phyloP scores from a whole-genome alignment of 2,888 invertebrate species.

The Stenolophus ochropezus region DNA sequence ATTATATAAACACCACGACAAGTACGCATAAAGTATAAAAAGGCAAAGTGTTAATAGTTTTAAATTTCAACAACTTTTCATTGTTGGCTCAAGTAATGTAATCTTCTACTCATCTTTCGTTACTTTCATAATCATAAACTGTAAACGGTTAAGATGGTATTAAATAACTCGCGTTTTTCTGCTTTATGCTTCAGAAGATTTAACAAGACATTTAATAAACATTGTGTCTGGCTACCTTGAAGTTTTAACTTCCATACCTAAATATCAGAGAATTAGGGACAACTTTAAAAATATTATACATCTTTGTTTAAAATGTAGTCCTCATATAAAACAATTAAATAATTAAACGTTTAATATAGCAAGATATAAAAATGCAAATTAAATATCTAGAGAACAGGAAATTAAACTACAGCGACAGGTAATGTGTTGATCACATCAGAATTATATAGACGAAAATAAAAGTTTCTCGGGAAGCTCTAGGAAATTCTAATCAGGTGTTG shows the following conservation, averaged over 20 bases:
- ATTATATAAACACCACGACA: neutral
- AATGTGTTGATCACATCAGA: too few species aligned
- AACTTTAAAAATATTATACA: too few species aligned
- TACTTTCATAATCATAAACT: conserved; percentile 7
- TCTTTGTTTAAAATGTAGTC: too few species aligned
- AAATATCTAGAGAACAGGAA: too few species aligned
- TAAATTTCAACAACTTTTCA: neutral
- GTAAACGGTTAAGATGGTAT: neutral
- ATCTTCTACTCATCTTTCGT: neutral
- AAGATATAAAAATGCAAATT: too few species aligned
- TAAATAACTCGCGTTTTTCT: conserved; percentile 13
- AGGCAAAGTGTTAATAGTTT: neutral
- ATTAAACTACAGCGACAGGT: too few species aligned
- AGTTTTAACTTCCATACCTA: too few species aligned
- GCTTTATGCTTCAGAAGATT: neutral
- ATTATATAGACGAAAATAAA: neutral
- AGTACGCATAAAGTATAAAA: neutral
- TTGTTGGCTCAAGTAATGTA: neutral
- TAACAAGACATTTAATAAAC: neutral
- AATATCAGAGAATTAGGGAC: too few species aligned
- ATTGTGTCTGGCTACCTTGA: neutral
- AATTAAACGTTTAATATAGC: too few species aligned
- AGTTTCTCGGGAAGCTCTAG: neutral
- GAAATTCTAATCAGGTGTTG: conserved; percentile 30
- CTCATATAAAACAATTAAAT: too few species aligned